These are phyloP conservation scores for Pandemis corylana DNA, from an alignment of 2,888 invertebrate genomes.

Conservation along the genomic window DNA sequence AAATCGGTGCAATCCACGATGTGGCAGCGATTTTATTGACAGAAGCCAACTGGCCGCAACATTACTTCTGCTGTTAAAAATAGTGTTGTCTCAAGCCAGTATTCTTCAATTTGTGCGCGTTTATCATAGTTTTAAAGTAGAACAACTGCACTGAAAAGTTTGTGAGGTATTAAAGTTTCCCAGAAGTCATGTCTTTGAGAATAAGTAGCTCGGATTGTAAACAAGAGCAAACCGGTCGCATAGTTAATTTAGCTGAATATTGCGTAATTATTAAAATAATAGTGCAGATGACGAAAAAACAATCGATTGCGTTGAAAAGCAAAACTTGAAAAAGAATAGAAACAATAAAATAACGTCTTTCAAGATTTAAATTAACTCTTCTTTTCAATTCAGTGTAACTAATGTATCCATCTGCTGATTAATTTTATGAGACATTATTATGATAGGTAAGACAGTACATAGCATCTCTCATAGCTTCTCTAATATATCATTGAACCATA, in stretches of 20 bases:
- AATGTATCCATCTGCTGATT: no score
- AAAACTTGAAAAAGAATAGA: no score
- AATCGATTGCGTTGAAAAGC: no score
- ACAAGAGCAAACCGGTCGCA: background rate
- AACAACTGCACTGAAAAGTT: background rate
- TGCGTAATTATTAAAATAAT: no score
- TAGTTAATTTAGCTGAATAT: no score
- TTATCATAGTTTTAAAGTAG: background rate
- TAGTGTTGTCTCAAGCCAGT: background rate
- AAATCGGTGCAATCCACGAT: slow-evolving; percentile 25
- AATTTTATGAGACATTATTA: no score
- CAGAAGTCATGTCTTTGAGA: background rate
- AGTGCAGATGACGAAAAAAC: no score
- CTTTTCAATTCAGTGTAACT: no score
- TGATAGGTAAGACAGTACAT: no score
- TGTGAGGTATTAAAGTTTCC: background rate
- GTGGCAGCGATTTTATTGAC: slow-evolving; percentile 35
- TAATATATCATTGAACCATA: background rate
- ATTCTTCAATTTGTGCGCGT: background rate
- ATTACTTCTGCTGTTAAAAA: slow-evolving; percentile 10
- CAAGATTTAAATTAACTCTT: no score
- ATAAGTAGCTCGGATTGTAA: background rate
- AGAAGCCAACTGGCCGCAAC: slow-evolving; percentile 13
- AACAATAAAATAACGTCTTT: no score
- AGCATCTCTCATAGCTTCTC: no score